Percentiles rank a stretch among this genome's conserved stretches.
phyloP scores from a whole-genome alignment of 2,113 vertebrate species.

The Poeciliopsis turrubarensis region DNA sequence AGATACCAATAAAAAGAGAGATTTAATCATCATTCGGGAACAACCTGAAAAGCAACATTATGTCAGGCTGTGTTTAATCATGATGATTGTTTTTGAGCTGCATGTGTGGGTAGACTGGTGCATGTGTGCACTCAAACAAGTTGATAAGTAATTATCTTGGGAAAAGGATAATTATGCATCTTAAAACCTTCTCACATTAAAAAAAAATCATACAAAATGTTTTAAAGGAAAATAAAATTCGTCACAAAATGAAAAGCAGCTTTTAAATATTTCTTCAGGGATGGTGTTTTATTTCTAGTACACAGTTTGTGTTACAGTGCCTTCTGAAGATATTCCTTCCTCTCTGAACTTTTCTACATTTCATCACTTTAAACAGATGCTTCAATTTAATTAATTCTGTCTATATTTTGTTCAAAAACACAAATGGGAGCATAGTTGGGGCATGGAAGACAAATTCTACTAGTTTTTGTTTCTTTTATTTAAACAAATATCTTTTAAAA shows the following conservation, averaged over 20 bases:
- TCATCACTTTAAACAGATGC: background rate
- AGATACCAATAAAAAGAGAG: constrained; percentile 32
- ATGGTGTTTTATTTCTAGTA: background rate
- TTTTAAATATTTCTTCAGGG: background rate
- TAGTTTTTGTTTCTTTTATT: too few relatives aligned
- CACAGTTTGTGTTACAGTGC: background rate
- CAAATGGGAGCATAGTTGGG: background rate
- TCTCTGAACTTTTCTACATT: background rate
- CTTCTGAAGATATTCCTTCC: background rate
- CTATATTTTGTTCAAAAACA: background rate
- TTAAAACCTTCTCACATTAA: background rate
- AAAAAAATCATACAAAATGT: too few relatives aligned
- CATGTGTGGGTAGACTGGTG: background rate
- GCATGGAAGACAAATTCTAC: background rate
- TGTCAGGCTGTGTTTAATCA: constrained; percentile 37
- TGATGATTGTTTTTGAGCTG: constrained; percentile 16
- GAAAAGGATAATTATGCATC: background rate
- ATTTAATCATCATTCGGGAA: constrained; percentile 45
- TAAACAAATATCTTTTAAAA: background rate
- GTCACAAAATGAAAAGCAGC: background rate
- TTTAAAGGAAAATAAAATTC: background rate
- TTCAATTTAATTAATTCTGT: background rate
- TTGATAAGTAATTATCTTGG: background rate
- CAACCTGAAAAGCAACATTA: constrained; percentile 43
- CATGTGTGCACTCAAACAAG: background rate